phyloP scores from a whole-genome alignment of 1,140 invertebrate genomes.

The Macrobrachium rosenbergii region DNA sequence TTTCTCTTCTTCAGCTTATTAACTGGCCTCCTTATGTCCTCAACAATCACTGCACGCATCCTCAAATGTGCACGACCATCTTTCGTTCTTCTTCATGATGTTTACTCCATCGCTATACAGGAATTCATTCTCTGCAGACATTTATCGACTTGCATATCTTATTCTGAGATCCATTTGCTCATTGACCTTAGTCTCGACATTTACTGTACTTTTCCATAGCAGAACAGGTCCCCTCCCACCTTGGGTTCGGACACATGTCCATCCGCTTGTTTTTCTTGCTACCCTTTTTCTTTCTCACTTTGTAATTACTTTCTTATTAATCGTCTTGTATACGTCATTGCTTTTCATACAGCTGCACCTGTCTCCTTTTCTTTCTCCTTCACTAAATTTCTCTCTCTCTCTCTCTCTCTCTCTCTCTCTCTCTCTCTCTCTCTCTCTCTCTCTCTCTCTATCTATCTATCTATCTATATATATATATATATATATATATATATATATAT shows the following conservation, averaged over 20 bases:
- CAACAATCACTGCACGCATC: no score
- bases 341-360: neutral
- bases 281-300: neutral
- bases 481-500: neutral
- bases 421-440: slow-evolving; percentile 6
- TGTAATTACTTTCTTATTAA: neutral
- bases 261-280: neutral
- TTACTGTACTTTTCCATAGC: no score
- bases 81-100: no score
- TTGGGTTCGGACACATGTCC: no score
- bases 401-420: slow-evolving; percentile 15
- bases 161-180: no score
- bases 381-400: neutral
- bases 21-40: neutral
- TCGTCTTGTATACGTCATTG: no score
- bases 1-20: neutral
- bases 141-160: no score
- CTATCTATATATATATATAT: neutral
- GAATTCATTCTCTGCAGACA: no score
- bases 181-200: no score
- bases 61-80: no score
- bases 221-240: no score
- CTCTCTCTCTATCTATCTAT: neutral
- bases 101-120: no score
- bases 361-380: neutral